These are phyloP conservation scores for Tachuris rubrigastra DNA, from an alignment of 2,113 vertebrate species.

Conservation along the genomic window DNA sequence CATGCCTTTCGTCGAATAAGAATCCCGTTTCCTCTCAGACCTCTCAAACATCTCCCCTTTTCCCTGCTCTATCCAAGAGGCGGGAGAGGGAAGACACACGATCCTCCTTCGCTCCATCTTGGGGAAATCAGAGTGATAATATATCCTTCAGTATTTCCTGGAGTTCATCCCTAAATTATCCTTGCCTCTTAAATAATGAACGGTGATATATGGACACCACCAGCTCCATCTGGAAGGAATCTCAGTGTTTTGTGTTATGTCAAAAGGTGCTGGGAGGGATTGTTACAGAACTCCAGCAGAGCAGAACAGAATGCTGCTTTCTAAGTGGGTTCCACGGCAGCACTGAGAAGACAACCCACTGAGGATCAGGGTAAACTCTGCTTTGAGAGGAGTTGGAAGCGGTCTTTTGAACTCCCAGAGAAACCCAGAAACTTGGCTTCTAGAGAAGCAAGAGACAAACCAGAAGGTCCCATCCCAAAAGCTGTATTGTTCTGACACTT, in stretches of 20 bases:
- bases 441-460: background rate
- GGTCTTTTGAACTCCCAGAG: background rate
- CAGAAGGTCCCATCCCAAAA: background rate
- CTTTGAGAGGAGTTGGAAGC: background rate
- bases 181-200: background rate
- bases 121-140: background rate
- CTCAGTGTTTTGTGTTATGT: background rate
- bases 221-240: background rate
- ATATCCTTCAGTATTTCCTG: background rate
- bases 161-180: background rate
- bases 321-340: background rate
- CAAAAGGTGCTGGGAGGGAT: background rate
- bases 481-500: background rate
- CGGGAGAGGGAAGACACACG: background rate
- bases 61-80: background rate
- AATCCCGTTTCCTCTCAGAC: background rate
- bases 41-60: background rate
- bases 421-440: background rate
- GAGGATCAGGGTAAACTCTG: background rate
- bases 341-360: background rate
- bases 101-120: rapidly evolving
- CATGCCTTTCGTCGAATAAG: background rate
- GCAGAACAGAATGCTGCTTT: background rate
- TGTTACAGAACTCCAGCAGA: background rate
- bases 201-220: background rate